Conservation (phyloP, 2,888 invertebrate species). For the Diaprepes abbreviatus region DNA sequence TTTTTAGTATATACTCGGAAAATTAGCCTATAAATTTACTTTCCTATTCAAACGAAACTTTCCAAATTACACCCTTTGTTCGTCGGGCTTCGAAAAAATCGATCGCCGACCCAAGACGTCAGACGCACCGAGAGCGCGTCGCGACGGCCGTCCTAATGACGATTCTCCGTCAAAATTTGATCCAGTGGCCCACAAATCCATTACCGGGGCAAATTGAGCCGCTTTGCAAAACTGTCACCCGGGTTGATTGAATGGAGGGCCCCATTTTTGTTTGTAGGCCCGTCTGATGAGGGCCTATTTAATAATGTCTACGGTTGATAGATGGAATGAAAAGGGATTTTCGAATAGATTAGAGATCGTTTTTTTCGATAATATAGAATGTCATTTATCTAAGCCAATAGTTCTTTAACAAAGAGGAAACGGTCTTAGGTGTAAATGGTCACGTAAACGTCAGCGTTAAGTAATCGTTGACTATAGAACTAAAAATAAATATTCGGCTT, state of each 20-base stretch:
- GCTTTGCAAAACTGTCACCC: slow-evolving; percentile 34
- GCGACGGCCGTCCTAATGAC: slow-evolving; percentile 21
- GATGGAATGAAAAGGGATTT: slow-evolving; percentile 18
- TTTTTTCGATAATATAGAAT: not conserved
- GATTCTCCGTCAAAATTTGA: slow-evolving; percentile 34
- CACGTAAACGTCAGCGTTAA: too few species aligned
- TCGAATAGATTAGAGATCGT: not conserved
- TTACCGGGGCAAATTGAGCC: slow-evolving; percentile 37
- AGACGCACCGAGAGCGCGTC: slow-evolving; percentile 8
- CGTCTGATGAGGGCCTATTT: slow-evolving; percentile 25
- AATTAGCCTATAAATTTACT: too few species aligned
- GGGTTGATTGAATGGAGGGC: slow-evolving; percentile 34
- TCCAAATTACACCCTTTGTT: not conserved
- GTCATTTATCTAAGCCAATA: slow-evolving; percentile 3
- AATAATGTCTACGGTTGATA: slow-evolving; percentile 27
- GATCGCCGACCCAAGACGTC: slow-evolving; percentile 8
- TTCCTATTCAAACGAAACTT: too few species aligned
- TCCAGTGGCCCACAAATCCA: slow-evolving; percentile 38
- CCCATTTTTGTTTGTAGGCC: slow-evolving; percentile 26
- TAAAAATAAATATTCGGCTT: too few species aligned
- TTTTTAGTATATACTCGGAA: too few species aligned
- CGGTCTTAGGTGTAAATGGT: too few species aligned
- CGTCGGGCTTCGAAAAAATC: slow-evolving; percentile 9
- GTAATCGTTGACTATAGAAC: too few species aligned
- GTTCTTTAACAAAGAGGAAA: too few species aligned